Percentiles rank a stretch among this genome's conserved stretches.
Evolutionary conservation across 1,140 invertebrate genomes (phyloP).

Genomic region (Drosophila pseudoananassae): DNA sequence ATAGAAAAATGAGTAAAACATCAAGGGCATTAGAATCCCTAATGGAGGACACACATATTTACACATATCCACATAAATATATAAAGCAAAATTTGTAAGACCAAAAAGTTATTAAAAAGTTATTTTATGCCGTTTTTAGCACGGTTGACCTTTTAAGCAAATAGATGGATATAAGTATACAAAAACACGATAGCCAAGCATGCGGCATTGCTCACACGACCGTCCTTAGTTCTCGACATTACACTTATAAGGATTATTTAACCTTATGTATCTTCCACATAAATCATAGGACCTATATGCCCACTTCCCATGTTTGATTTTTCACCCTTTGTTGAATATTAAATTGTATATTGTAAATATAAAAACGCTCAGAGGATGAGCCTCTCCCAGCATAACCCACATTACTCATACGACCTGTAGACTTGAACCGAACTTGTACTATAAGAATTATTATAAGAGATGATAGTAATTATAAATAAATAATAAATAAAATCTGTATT

Average conservation of each 20-base stretch:
- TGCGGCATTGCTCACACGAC: background rate
- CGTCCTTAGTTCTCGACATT: no score
- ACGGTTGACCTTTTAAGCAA: no score
- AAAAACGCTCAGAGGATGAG: no score
- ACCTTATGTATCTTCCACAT: background rate
- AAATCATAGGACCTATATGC: background rate
- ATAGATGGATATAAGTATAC: background rate
- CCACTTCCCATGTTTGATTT: no score
- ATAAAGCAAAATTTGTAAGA: background rate
- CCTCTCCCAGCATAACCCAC: no score
- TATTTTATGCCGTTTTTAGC: no score
- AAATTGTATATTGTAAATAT: no score
- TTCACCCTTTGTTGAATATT: no score
- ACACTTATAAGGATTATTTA: no score
- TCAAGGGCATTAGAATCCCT: background rate
- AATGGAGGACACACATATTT: background rate
- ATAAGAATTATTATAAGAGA: background rate
- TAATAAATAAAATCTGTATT: background rate
- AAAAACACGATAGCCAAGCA: background rate
- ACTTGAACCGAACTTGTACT: background rate
- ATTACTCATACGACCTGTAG: background rate
- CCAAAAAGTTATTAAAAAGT: background rate
- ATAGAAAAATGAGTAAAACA: conserved; percentile 1
- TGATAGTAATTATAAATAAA: background rate
- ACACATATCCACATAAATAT: background rate